Conservation (phyloP, 1,140 invertebrate genomes). For the Ladona fulva region DNA sequence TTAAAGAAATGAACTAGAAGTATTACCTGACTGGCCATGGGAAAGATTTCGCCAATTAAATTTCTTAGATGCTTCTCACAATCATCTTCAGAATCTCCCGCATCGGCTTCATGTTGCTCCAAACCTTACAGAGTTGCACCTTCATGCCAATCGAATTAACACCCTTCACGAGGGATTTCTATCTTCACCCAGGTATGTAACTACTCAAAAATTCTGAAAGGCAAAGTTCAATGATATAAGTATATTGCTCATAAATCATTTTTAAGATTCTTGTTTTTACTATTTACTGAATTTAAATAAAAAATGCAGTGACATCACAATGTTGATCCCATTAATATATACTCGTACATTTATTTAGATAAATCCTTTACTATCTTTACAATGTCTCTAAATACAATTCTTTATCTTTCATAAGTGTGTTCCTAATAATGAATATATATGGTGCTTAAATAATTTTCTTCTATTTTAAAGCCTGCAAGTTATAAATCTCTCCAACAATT, state of each 20-base stretch:
- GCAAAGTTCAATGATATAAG: no score
- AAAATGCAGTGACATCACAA: no score
- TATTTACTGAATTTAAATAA: no score
- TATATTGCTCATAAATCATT: no score
- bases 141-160: slow-evolving; percentile 68
- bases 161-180: slow-evolving; percentile 66
- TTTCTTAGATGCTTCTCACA: slow-evolving; percentile 64
- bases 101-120: slow-evolving; percentile 44
- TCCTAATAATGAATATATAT: no score
- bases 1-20: slow-evolving; percentile 56
- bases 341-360: background rate
- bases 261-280: no score
- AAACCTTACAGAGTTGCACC: slow-evolving; percentile 59
- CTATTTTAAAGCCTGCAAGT: slow-evolving; percentile 46
- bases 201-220: background rate
- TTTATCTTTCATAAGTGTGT: no score
- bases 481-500: slow-evolving; percentile 68
- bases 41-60: slow-evolving; percentile 23
- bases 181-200: slow-evolving; percentile 44
- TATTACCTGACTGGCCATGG: slow-evolving; percentile 62
- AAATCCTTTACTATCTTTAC: no score
- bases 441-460: no score
- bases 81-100: slow-evolving; percentile 52
- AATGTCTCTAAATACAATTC: no score
- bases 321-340: no score